These are phyloP conservation scores for Lasioglossum zephyrum DNA, from an alignment of 2,888 invertebrate species.

Conservation along the genomic window DNA sequence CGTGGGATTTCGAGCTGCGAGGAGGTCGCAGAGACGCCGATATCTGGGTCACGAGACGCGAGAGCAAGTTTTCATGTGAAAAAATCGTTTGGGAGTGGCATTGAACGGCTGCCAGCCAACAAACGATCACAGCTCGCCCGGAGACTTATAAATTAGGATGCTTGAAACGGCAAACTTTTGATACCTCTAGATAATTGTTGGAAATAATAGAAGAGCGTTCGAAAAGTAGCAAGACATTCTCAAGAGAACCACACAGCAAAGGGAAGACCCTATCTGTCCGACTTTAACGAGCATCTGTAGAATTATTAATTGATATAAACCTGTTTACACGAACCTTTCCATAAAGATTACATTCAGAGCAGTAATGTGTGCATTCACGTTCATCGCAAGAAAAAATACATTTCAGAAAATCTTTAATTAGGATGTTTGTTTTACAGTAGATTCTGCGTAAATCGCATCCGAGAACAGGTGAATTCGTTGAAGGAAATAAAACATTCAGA, in stretches of 20 bases:
- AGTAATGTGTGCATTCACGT: neutral
- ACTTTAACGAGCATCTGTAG: neutral
- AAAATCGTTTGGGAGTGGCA: neutral
- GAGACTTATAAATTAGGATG: neutral
- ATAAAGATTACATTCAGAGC: no score
- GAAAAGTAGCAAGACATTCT: neutral
- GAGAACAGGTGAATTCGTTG: neutral
- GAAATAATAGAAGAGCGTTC: neutral
- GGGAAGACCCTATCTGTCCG: neutral
- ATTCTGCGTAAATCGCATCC: neutral
- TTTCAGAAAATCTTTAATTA: neutral
- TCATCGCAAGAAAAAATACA: neutral
- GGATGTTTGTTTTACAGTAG: neutral
- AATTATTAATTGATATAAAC: neutral
- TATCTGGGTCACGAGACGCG: constrained; percentile 7
- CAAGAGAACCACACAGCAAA: neutral
- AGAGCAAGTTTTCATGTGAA: neutral
- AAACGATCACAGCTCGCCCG: neutral
- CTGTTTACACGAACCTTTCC: no score
- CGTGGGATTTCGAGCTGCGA: neutral
- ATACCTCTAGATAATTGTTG: neutral
- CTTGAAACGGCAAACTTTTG: neutral
- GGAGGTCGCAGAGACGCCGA: neutral
- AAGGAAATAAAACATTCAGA: neutral
- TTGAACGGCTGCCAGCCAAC: neutral